phyloP scores from a whole-genome alignment of 2,113 vertebrate species.

The Macheiramphus alcinus region DNA sequence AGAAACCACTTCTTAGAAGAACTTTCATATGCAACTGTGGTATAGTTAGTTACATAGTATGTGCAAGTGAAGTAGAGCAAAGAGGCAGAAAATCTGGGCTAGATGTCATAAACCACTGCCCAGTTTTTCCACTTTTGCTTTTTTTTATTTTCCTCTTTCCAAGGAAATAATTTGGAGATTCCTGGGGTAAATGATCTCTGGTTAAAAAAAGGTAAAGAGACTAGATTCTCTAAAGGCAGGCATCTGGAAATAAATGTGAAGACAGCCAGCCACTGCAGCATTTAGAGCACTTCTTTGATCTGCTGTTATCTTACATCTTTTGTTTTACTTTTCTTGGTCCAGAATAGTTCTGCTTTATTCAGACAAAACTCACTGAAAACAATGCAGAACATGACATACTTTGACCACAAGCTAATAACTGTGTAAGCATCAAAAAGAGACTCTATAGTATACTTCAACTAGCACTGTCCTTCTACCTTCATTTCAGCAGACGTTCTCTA shows the following conservation, averaged over 20 bases:
- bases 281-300: background rate
- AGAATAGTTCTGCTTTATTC: background rate
- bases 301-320: background rate
- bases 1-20: conserved; percentile 47
- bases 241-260: background rate
- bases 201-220: background rate
- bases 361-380: background rate
- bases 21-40: background rate
- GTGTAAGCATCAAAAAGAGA: background rate
- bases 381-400: background rate
- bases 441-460: background rate
- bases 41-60: background rate
- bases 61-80: background rate
- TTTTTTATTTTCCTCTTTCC: background rate
- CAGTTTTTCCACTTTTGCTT: background rate
- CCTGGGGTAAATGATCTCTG: background rate
- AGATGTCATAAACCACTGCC: background rate
- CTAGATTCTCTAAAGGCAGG: background rate
- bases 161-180: background rate
- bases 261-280: background rate
- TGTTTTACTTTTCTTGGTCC: background rate
- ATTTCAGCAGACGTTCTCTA: background rate
- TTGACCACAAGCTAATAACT: background rate
- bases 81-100: conserved; percentile 8
- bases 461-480: background rate